phyloP scores from a whole-genome alignment of 2,888 invertebrate species.

The Diadromus collaris region DNA sequence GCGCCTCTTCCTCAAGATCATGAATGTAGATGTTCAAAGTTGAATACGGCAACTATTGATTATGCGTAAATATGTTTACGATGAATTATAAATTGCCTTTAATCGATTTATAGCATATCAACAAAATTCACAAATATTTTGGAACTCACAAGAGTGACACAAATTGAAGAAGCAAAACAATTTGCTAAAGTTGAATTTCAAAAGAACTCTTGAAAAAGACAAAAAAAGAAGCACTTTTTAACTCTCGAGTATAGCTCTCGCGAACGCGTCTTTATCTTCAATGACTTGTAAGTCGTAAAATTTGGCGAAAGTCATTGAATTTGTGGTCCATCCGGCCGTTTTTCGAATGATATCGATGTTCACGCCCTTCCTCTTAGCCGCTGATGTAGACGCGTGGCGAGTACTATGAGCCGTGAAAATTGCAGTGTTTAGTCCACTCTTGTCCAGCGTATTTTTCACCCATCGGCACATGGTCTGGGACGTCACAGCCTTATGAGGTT shows the following conservation, averaged over 20 bases:
- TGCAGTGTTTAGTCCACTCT: not conserved
- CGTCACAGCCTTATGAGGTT: not conserved
- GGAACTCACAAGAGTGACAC: too few species aligned
- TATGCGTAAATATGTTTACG: not conserved
- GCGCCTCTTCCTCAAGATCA: conserved; percentile 55
- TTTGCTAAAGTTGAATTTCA: too few species aligned
- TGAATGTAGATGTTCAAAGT: conserved; percentile 50
- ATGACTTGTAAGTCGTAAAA: conserved; percentile 18
- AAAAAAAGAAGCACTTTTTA: not conserved
- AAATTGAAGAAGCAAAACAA: not conserved
- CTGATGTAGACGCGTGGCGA: conserved; percentile 32
- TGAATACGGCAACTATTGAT: conserved; percentile 16
- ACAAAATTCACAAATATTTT: too few species aligned
- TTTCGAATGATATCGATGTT: conserved; percentile 30
- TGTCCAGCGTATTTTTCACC: not conserved
- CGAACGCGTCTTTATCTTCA: not conserved
- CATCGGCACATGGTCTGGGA: not conserved
- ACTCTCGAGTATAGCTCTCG: not conserved
- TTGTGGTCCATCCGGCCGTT: conserved; percentile 34
- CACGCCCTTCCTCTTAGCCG: conserved; percentile 24
- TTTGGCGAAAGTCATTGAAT: conserved; percentile 27
- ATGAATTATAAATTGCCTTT: not conserved
- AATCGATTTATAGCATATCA: not conserved
- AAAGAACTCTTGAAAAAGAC: too few species aligned
- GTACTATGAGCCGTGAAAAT: conserved; percentile 4